Base-by-base conservation (phyloP, 2,888 invertebrate genomes). In the Embidobia sp. region DNA sequence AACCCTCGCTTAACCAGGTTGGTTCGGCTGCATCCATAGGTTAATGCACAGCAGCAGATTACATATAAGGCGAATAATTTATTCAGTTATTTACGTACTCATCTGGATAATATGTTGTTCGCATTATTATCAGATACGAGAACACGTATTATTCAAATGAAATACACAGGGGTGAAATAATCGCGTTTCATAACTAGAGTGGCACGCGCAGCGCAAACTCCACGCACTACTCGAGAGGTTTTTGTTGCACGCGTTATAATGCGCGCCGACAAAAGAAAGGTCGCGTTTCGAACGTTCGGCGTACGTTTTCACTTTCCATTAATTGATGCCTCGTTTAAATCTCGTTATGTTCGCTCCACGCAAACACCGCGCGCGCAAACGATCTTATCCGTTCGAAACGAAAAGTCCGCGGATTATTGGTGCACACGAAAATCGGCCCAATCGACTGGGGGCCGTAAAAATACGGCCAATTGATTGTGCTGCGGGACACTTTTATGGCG, bases 81-180 rank as follows among this genome's bases (percentile, higher is more conserved):
- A 67, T 55, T 44, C 55, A 48, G 55, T 48, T 57, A 31, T 57
- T 67, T 57, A 57, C 19, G 64, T 33, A 31, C 31, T 57, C 48
- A 40, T 67, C 57, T 57, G 67, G 29, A 57, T 57, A 49, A 67
- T 57, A 48, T 44, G n/a, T 40, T 16, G 57, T 67, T 48, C 29
- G 55, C 46, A 16, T 49, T 48, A 48, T 40, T 35, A 53, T 44
- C 31, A 40, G 48, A 67, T 29, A 19, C 10, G 13, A 13, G 48
- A 48, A 57, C 35, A 29, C 7, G 40, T 48, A 22, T 44, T 66
- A 66, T 55, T 66, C 53, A 66, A 67, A 48, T 49, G 48, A 16
- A 49, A 59, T 49, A 27, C n/a, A n/a, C 26, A 44, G n/a, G 29
- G 48, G 61, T 49, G 29, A 37, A 49, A 63, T 63, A 63, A 49